Conservation (phyloP, 2,797 vertebrate genomes). For the Danio choprae region DNA sequence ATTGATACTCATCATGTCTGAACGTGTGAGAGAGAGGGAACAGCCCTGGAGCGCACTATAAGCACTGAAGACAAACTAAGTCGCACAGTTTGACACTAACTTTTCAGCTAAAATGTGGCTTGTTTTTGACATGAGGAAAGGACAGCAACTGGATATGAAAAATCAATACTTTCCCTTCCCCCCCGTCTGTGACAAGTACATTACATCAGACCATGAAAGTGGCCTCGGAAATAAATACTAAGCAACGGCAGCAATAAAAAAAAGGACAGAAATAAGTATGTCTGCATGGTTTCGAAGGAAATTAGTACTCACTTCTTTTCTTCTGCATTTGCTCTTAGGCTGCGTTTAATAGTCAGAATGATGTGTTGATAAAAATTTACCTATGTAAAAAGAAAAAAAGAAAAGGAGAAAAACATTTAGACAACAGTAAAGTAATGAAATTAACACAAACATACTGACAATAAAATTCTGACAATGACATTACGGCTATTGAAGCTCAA, state of each 20-base stretch:
- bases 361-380: background rate
- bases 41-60: conserved; percentile 9
- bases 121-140: background rate
- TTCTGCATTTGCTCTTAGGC: background rate
- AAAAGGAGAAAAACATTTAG: conserved; percentile 4
- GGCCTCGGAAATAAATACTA: background rate
- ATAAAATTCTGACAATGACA: too few relatives aligned
- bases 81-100: background rate
- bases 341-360: background rate
- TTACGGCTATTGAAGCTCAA: background rate
- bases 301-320: conserved; percentile 3
- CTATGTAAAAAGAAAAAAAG: conserved; percentile 6
- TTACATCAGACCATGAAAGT: conserved; percentile 7
- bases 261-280: background rate
- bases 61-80: conserved; percentile 13
- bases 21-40: conserved; percentile 29
- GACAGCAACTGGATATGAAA: background rate
- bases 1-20: conserved; percentile 40
- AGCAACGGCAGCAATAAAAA: background rate
- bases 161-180: background rate
- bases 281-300: background rate
- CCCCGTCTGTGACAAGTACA: background rate
- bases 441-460: background rate
- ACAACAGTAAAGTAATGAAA: background rate
- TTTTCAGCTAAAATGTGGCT: background rate